Evolutionary conservation across 2,888 invertebrate species (phyloP).

Genomic region (Ophion costatus): DNA sequence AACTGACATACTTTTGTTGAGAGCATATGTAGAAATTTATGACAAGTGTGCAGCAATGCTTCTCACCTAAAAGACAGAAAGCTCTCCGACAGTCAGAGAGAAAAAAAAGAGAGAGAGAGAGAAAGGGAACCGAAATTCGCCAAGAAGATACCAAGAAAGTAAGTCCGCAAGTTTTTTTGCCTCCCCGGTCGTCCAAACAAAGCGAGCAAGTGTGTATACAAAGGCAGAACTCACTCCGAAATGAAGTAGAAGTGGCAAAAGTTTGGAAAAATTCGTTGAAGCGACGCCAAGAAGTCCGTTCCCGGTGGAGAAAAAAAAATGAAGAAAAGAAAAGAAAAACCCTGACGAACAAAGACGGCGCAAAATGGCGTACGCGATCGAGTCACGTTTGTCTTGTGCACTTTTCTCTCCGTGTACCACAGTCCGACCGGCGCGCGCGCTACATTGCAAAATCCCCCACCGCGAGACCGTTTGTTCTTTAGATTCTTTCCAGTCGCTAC

Average conservation of each 20-base stretch:
- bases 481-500: constrained; percentile 78
- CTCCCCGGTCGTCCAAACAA: background rate
- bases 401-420: constrained; percentile 69
- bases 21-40: background rate
- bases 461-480: constrained; percentile 77
- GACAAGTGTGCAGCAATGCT: background rate
- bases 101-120: background rate
- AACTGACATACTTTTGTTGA: background rate
- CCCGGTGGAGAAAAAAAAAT: constrained; percentile 68
- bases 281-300: constrained; percentile 75
- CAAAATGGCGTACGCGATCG: constrained; percentile 75
- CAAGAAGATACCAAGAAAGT: constrained; percentile 3
- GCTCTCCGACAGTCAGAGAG: background rate
- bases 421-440: constrained; percentile 60
- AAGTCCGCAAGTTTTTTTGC: constrained; percentile 21
- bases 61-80: background rate
- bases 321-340: background rate
- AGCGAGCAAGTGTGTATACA: background rate
- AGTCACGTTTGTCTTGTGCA: constrained; percentile 81
- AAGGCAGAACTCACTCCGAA: constrained; percentile 13
- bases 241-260: constrained; percentile 70
- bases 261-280: constrained; percentile 78
- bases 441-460: constrained; percentile 27
- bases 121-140: background rate
- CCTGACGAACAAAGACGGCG: constrained; percentile 71